Conservation (phyloP, 2,113 vertebrate species). For the Carollia perspicillata region DNA sequence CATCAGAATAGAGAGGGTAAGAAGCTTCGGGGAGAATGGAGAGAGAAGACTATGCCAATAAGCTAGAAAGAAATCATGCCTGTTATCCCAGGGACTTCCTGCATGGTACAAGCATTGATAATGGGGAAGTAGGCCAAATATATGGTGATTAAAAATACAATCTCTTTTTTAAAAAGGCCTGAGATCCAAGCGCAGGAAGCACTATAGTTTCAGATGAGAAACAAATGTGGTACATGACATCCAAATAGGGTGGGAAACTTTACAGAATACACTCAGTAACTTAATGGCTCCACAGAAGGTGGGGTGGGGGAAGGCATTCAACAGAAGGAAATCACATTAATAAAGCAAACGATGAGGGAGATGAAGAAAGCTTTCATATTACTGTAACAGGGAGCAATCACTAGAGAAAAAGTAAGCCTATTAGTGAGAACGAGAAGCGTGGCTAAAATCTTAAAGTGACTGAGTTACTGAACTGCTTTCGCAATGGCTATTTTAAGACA, state of each 20-base stretch:
- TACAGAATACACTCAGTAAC: conserved; percentile 22
- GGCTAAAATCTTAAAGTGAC: conserved; percentile 36
- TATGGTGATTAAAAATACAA: conserved; percentile 44
- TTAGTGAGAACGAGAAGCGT: not conserved
- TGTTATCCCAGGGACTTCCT: conserved; percentile 20
- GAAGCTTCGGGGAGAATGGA: not conserved
- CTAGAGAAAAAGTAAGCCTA: conserved; percentile 20
- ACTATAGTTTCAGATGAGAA: conserved; percentile 37
- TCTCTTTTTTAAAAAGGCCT: not conserved
- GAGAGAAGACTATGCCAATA: not conserved
- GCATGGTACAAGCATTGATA: not conserved
- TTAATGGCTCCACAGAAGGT: not conserved
- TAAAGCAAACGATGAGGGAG: not conserved
- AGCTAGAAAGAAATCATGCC: not conserved
- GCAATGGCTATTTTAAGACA: not conserved
- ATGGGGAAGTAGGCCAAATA: conserved; percentile 49
- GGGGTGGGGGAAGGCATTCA: not conserved
- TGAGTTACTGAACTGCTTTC: not conserved
- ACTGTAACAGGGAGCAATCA: not conserved
- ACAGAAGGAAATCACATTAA: conserved; percentile 47
- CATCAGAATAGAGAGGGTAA: not conserved
- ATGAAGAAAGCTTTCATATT: not conserved
- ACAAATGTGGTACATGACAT: conserved; percentile 9
- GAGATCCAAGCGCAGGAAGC: conserved; percentile 27
- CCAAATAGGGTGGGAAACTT: conserved; percentile 36